Evolutionary conservation across 2,113 vertebrate genomes (phyloP).

Genomic region (Numenius arquata): DNA sequence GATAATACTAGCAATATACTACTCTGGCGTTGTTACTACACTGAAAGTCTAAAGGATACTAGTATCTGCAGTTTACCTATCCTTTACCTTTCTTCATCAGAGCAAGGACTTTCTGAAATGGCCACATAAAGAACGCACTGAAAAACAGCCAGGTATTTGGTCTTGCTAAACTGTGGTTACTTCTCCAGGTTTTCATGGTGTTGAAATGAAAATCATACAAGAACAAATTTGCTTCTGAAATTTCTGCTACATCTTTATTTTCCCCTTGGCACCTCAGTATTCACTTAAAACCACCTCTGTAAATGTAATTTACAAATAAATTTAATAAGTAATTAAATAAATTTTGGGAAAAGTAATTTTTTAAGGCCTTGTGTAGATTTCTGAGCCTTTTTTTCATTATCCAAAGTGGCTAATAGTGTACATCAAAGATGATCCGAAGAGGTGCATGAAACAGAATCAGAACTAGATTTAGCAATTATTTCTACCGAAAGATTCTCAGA

Average conservation of each 20-base stretch:
- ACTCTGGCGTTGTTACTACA: neutral
- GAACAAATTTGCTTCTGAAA: neutral
- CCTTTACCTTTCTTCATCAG: neutral
- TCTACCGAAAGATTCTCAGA: neutral
- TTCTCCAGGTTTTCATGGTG: neutral
- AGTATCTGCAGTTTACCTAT: neutral
- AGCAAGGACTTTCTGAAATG: neutral
- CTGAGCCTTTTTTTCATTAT: neutral
- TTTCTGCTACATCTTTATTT: neutral
- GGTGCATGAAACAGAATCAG: neutral
- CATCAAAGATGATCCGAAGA: neutral
- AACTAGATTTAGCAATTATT: neutral
- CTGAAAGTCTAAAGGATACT: neutral
- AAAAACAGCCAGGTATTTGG: neutral
- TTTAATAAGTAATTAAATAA: neutral
- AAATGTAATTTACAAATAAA: neutral
- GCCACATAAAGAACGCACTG: neutral
- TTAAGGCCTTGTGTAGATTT: neutral
- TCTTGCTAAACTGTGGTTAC: accelerated
- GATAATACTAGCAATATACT: neutral
- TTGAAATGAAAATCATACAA: neutral
- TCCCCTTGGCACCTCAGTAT: neutral
- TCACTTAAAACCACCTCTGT: neutral
- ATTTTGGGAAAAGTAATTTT: neutral
- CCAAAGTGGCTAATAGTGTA: accelerated